phyloP scores from a whole-genome alignment of 2,888 invertebrate species.

The Platerodrilus igneus region DNA sequence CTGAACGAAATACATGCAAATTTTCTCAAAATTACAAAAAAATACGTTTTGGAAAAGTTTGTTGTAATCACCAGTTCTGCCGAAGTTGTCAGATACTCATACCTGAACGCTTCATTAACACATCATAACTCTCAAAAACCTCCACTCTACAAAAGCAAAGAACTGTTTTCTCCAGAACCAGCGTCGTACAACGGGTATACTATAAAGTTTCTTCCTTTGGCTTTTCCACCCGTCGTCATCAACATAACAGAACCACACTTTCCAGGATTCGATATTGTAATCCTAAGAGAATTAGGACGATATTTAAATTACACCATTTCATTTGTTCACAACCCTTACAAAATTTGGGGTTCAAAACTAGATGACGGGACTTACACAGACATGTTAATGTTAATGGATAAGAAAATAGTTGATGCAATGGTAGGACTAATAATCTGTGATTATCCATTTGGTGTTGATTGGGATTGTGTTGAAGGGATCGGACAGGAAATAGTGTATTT shows the following conservation, averaged over 20 bases:
- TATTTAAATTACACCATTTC: conserved; percentile 24
- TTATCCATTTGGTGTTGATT: conserved; percentile 54
- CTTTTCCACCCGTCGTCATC: conserved; percentile 27
- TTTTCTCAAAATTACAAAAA: too few relatives aligned
- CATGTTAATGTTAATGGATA: conserved; percentile 21
- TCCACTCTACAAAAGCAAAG: too few relatives aligned
- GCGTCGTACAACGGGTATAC: conserved; percentile 34
- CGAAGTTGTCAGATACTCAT: too few relatives aligned
- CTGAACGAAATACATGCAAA: too few relatives aligned
- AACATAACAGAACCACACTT: conserved; percentile 15
- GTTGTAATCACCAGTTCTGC: too few relatives aligned
- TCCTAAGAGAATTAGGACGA: conserved; percentile 20
- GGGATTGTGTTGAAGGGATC: conserved; percentile 53
- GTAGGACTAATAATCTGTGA: conserved; percentile 58
- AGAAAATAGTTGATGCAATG: conserved; percentile 49
- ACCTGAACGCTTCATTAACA: too few relatives aligned
- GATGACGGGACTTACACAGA: conserved; percentile 17
- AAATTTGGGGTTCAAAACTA: conserved; percentile 16
- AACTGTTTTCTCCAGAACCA: too few relatives aligned
- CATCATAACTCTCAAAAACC: too few relatives aligned
- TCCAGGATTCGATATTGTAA: conserved; percentile 29
- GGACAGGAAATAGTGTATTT: conserved; percentile 56
- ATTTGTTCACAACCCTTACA: conserved; percentile 14
- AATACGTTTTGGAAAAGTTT: too few relatives aligned
- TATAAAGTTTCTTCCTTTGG: conserved; percentile 19